phyloP scores from a whole-genome alignment of 1,140 invertebrate species.

The Eubasilissa regina region DNA sequence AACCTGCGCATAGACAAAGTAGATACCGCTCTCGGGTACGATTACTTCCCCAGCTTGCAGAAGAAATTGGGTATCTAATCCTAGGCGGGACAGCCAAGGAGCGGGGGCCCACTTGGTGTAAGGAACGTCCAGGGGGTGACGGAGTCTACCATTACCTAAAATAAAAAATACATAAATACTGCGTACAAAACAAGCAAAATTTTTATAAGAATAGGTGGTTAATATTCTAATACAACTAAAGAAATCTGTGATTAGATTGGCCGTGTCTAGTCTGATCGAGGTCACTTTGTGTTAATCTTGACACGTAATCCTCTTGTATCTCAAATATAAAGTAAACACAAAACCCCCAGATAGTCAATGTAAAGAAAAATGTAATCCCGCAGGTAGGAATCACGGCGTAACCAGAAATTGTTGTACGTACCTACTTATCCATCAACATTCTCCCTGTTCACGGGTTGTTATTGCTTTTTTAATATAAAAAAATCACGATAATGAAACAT shows the following conservation, averaged over 20 bases:
- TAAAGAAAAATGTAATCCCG: too few relatives aligned
- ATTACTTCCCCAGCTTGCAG: conserved; percentile 68
- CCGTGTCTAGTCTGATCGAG: background rate
- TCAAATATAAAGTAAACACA: too few relatives aligned
- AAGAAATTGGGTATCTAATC: conserved; percentile 26
- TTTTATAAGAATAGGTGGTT: too few relatives aligned
- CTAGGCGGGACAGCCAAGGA: conserved; percentile 38
- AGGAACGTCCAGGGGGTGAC: conserved; percentile 55
- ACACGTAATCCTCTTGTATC: too few relatives aligned
- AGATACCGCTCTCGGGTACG: conserved; percentile 75
- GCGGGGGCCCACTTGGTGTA: conserved; percentile 55
- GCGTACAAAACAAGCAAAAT: background rate
- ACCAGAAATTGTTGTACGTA: too few relatives aligned
- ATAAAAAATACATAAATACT: background rate
- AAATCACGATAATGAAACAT: too few relatives aligned
- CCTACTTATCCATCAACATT: too few relatives aligned
- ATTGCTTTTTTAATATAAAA: too few relatives aligned
- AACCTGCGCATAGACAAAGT: conserved; percentile 79
- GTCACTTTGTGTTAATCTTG: background rate
- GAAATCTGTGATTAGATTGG: background rate
- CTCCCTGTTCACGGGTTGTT: too few relatives aligned
- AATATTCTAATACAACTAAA: background rate
- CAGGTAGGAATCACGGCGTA: too few relatives aligned
- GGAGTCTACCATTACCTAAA: conserved; percentile 55
- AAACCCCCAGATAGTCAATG: too few relatives aligned